Percentiles rank a stretch among this genome's conserved stretches.
phyloP scores from a whole-genome alignment of 1,140 invertebrate species.

The Venustaconcha ellipsiformis region DNA sequence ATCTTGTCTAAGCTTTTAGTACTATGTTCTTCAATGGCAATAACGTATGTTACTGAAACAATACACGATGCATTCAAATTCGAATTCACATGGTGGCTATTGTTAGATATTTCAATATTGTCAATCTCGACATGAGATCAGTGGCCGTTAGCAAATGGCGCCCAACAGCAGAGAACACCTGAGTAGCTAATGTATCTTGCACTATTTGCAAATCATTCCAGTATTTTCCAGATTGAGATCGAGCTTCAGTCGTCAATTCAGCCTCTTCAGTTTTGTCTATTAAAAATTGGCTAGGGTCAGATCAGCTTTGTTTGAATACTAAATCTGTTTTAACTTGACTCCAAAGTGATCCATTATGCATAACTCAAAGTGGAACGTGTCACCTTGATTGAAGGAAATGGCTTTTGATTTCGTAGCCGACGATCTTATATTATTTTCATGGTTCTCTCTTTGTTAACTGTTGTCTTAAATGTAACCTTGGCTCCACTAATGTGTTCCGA shows the following conservation, averaged over 20 bases:
- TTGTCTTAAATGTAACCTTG: too few species aligned
- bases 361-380: constrained; percentile 16
- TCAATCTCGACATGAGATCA: constrained; percentile 14
- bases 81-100: neutral
- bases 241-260: neutral
- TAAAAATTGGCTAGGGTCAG: neutral
- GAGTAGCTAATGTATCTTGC: neutral
- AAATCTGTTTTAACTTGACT: too few species aligned
- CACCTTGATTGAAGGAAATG: constrained; percentile 3
- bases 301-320: constrained; percentile 18
- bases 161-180: constrained; percentile 1
- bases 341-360: constrained; percentile 6
- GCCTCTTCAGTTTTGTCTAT: constrained; percentile 11
- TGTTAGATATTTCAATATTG: constrained; percentile 6
- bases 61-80: constrained; percentile 14
- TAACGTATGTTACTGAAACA: constrained; percentile 21
- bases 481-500: too few species aligned
- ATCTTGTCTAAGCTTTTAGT: too few species aligned
- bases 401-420: constrained; percentile 13
- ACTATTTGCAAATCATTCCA: constrained; percentile 20
- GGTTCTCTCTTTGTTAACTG: too few species aligned
- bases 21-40: constrained; percentile 12
- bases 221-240: neutral
- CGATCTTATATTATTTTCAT: constrained; percentile 7
- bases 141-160: constrained; percentile 6